These are phyloP conservation scores for Dioctria linearis DNA, from an alignment of 2,888 invertebrate genomes.

Conservation along the genomic window DNA sequence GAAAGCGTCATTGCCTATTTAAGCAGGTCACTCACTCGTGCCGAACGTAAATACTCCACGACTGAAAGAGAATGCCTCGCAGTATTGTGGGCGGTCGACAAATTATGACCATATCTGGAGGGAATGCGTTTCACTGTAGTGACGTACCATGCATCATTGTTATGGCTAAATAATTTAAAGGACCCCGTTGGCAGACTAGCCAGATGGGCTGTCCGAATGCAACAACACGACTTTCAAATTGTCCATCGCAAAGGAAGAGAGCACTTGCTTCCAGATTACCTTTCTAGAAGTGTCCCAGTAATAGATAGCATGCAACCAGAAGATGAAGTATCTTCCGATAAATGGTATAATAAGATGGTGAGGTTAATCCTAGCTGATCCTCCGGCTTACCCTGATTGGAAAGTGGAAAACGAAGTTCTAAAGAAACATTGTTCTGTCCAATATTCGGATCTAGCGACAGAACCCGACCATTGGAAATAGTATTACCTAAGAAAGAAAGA, in stretches of 20 bases:
- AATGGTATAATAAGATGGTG: constrained; percentile 4
- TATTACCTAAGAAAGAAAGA: background rate
- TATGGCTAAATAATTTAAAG: constrained; percentile 55
- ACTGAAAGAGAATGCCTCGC: constrained; percentile 55
- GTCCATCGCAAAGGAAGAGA: constrained; percentile 53
- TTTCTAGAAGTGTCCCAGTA: constrained; percentile 6
- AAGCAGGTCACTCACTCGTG: constrained; percentile 41
- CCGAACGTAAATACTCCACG: too few relatives aligned
- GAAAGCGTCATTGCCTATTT: constrained; percentile 55
- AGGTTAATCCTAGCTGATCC: background rate
- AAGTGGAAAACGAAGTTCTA: background rate
- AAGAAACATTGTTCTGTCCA: background rate
- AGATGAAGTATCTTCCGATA: background rate
- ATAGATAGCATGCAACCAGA: background rate
- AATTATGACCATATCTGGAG: constrained; percentile 55
- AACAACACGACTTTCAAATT: constrained; percentile 46
- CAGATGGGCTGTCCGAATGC: constrained; percentile 52
- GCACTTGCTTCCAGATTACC: constrained; percentile 38
- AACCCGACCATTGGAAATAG: background rate
- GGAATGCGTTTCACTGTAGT: constrained; percentile 55
- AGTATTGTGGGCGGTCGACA: constrained; percentile 54
- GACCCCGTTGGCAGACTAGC: constrained; percentile 54
- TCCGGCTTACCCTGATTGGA: constrained; percentile 1
- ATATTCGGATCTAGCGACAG: background rate
- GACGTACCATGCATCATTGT: too few relatives aligned